phyloP scores from a whole-genome alignment of 1,140 invertebrate genomes.

The Manduca sexta region DNA sequence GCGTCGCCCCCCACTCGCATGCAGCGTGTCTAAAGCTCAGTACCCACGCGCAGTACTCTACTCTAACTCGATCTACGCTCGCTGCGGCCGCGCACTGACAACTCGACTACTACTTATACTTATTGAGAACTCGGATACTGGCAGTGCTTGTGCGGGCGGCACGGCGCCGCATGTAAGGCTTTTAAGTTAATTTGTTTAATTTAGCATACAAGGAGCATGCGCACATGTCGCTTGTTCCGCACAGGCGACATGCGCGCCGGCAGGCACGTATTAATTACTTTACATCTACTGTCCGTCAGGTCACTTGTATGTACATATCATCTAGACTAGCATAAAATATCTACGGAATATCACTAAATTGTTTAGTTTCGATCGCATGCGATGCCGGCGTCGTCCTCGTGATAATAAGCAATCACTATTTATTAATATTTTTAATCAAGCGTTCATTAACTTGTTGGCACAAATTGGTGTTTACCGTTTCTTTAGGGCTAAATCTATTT shows the following conservation, averaged over 20 bases:
- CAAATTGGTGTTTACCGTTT: slow-evolving; percentile 44
- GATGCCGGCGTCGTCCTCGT: too few relatives aligned
- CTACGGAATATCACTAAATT: too few relatives aligned
- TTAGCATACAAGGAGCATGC: too few relatives aligned
- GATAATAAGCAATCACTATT: too few relatives aligned
- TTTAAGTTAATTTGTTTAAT: too few relatives aligned
- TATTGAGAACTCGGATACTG: slow-evolving; percentile 16
- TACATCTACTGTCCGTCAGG: too few relatives aligned
- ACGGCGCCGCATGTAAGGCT: slow-evolving; percentile 1
- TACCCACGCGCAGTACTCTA: slow-evolving; percentile 32
- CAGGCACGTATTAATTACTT: too few relatives aligned
- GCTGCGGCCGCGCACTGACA: slow-evolving; percentile 44
- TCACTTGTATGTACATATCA: not conserved
- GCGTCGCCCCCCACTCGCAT: slow-evolving; percentile 23
- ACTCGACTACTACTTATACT: slow-evolving; percentile 26
- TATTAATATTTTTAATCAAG: not conserved
- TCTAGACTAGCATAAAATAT: slow-evolving; percentile 11
- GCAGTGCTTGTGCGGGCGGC: slow-evolving; percentile 17
- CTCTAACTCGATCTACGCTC: slow-evolving; percentile 44
- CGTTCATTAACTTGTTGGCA: slow-evolving; percentile 33
- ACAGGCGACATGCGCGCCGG: too few relatives aligned
- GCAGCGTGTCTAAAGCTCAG: slow-evolving; percentile 48
- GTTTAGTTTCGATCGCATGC: too few relatives aligned
- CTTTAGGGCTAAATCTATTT: slow-evolving; percentile 23
- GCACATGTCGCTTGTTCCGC: too few relatives aligned